phyloP scores from a whole-genome alignment of 1,140 invertebrate genomes.

The Drosophila rhopaloa region DNA sequence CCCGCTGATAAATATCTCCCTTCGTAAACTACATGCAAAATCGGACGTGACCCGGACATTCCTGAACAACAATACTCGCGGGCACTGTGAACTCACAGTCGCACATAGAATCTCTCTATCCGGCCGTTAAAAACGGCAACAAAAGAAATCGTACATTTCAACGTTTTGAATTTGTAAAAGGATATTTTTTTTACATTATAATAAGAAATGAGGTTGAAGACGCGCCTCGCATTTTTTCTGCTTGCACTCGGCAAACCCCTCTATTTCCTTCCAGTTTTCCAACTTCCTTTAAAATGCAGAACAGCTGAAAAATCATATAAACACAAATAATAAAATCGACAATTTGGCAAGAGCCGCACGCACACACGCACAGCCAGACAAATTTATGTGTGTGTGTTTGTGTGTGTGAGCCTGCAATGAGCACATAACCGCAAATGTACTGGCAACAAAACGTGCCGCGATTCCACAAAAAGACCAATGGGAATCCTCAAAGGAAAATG shows the following conservation, averaged over 20 bases:
- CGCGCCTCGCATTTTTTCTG: conserved; percentile 65
- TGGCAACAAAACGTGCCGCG: conserved; percentile 80
- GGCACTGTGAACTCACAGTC: conserved; percentile 41
- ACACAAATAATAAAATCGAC: conserved; percentile 84
- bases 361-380: conserved; percentile 51
- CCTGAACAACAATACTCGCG: conserved; percentile 55
- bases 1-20: conserved; percentile 62
- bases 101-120: conserved; percentile 13
- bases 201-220: conserved; percentile 80
- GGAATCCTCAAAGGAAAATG: conserved; percentile 50
- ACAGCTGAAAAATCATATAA: conserved; percentile 84
- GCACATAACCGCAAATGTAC: conserved; percentile 81
- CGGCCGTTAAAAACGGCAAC: conserved; percentile 64
- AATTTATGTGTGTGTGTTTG: conserved; percentile 5
- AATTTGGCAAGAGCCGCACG: conserved; percentile 80
- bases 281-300: conserved; percentile 79
- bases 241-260: conserved; percentile 5
- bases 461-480: conserved; percentile 64
- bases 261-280: conserved; percentile 20
- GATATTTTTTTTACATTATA: conserved; percentile 83
- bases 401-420: conserved; percentile 56
- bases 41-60: conserved; percentile 55
- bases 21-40: conserved; percentile 31
- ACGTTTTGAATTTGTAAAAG: conserved; percentile 81
- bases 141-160: conserved; percentile 79